Evolutionary conservation across 1,140 invertebrate genomes (phyloP), one percentile per base, ranked within the genome.

Genomic region (Linepithema humile): DNA sequence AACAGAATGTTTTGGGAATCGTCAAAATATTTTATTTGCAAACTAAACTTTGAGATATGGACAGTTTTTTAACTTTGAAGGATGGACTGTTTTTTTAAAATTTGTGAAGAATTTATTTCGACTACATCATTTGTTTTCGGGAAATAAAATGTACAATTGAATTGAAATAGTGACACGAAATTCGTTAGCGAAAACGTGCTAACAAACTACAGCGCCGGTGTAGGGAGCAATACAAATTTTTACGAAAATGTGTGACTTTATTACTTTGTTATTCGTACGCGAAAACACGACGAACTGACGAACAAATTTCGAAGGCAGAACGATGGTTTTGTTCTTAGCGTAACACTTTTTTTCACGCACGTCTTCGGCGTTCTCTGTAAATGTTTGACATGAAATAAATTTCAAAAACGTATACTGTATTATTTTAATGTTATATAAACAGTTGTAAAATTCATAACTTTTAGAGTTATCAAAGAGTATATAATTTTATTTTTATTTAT

Each of bases 71-170:
- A 40, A 10, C 12, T 43, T 55, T 32, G 23, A 69, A n/a, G 15
- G 26, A 32, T 26, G 15, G 35, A 43, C 35, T 55, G 32, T 55
- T 80, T 78, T 55, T 40, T n/a, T n/a, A n/a, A n/a, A n/a, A n/a
- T n/a, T n/a, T n/a, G 59, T 32, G 12, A 77, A 77, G 29, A 65
- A 65, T 77, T 20, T 43, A 35, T 80, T 12, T 80, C 35, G 75
- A 55, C 38, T 69, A 64, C 10, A 48, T 69, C 26, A 12, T 32
- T 70, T 80, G 48, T 80, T 70, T 69, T 35, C 23, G 23, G 12
- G 12, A 70, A 80, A 80, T 77, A 80, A 69, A 80, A 80, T 80
- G 48, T 55, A 70, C n/a, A 26, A 70, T 70, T 80, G 48, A 69
- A 80, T 80, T 45, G 50, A 15, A 65, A 6, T 26, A 23, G 35